Evolutionary conservation across 2,888 invertebrate species (phyloP).

Genomic region (Clivina fossor): DNA sequence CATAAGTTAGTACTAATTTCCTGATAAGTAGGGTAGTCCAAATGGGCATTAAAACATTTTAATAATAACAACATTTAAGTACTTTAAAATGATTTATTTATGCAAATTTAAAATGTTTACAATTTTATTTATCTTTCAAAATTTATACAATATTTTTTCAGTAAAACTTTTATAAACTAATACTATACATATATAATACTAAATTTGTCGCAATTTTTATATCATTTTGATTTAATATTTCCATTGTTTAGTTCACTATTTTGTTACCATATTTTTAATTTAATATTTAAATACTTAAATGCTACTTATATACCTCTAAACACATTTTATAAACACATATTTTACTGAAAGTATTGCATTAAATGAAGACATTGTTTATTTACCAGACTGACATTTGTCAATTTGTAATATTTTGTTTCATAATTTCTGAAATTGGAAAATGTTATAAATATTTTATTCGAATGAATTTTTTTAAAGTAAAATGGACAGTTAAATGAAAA

Average conservation of each 20-base stretch:
- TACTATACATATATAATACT: slow-evolving; percentile 11
- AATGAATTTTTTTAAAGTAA: no score
- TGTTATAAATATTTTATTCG: no score
- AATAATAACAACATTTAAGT: no score
- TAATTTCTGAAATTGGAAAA: no score
- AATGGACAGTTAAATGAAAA: no score
- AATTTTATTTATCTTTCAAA: slow-evolving; percentile 9
- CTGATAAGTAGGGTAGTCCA: no score
- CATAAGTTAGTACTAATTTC: no score
- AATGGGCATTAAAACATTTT: no score
- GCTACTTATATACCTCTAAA: not conserved
- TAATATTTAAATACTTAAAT: slow-evolving; percentile 3
- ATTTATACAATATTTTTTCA: slow-evolving; percentile 12
- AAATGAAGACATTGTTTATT: no score
- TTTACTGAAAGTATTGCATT: not conserved
- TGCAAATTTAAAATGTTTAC: slow-evolving; percentile 30
- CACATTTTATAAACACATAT: slow-evolving; percentile 3
- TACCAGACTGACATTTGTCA: no score
- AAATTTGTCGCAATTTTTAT: slow-evolving; percentile 18
- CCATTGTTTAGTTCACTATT: not conserved
- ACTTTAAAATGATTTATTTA: slow-evolving; percentile 26
- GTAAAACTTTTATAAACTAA: slow-evolving; percentile 6
- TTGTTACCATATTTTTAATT: slow-evolving; percentile 9
- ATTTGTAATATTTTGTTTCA: no score
- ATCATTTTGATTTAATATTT: slow-evolving; percentile 1